Percentiles rank a stretch among this genome's conserved stretches.
phyloP scores from a whole-genome alignment of 2,888 invertebrate species.

The Deroplatys truncata region DNA sequence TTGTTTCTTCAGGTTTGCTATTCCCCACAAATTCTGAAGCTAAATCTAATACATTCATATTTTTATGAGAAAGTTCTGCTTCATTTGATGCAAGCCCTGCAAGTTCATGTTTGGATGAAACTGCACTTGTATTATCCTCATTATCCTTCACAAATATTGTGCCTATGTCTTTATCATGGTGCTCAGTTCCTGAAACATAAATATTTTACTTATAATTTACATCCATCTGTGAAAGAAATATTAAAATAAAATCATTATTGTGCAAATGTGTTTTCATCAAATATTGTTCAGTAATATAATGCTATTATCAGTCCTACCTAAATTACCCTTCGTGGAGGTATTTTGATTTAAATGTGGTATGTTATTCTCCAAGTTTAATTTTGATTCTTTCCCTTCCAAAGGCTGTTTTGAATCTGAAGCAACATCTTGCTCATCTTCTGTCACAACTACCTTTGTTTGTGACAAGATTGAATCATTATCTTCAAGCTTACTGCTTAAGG shows the following conservation, averaged over 20 bases:
- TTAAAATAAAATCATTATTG: not conserved
- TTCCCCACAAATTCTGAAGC: not conserved
- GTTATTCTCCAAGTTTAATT: not conserved
- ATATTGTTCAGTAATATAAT: too few relatives aligned
- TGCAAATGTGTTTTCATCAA: not conserved
- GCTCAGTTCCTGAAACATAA: not conserved
- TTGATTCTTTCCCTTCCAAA: not conserved
- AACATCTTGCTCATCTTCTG: not conserved
- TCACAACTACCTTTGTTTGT: not conserved
- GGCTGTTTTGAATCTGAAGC: not conserved
- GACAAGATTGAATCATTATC: not conserved
- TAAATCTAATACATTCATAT: not conserved
- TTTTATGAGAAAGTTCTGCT: not conserved
- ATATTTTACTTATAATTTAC: not conserved
- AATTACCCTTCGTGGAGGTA: not conserved
- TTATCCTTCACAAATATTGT: not conserved
- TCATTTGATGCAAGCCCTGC: not conserved
- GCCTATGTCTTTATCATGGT: not conserved
- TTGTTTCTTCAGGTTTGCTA: not conserved
- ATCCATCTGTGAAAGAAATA: not conserved
- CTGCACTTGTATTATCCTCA: not conserved
- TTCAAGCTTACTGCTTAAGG: not conserved
- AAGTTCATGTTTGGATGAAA: not conserved
- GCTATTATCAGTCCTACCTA: not conserved
- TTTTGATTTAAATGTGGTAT: not conserved